phyloP scores from a whole-genome alignment of 2,797 vertebrate genomes.

The Malacoraja senta region DNA sequence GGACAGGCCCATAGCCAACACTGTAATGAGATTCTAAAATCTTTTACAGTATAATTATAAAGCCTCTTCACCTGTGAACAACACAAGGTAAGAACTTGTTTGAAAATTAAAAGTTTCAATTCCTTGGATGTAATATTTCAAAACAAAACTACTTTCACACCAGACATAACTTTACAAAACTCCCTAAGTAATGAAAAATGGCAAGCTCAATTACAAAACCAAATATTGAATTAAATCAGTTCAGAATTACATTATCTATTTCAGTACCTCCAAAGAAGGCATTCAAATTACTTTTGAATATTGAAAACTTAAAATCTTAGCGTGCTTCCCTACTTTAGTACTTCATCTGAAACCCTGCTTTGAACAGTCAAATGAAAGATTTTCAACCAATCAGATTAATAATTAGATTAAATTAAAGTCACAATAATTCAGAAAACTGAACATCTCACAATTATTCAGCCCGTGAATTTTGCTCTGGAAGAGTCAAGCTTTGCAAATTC shows the following conservation, averaged over 20 bases:
- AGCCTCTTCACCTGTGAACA: background rate
- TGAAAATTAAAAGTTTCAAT: background rate
- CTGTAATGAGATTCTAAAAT: background rate
- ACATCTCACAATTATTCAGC: background rate
- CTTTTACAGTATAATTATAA: background rate
- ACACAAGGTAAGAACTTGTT: background rate
- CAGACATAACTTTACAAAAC: background rate
- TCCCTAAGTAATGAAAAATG: background rate
- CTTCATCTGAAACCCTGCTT: background rate
- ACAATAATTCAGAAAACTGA: background rate
- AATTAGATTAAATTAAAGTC: background rate
- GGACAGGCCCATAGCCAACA: background rate
- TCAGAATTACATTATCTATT: background rate
- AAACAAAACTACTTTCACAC: background rate
- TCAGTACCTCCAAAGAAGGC: background rate
- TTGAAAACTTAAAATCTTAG: background rate
- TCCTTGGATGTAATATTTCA: background rate
- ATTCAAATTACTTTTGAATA: background rate
- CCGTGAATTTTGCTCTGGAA: background rate
- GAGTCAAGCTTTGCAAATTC: background rate
- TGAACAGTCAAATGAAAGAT: background rate
- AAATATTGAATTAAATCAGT: background rate
- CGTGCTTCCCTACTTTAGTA: background rate
- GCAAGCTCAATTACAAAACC: background rate
- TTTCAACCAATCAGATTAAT: background rate